phyloP scores from a whole-genome alignment of 2,113 vertebrate genomes.

The Clarias magur region DNA sequence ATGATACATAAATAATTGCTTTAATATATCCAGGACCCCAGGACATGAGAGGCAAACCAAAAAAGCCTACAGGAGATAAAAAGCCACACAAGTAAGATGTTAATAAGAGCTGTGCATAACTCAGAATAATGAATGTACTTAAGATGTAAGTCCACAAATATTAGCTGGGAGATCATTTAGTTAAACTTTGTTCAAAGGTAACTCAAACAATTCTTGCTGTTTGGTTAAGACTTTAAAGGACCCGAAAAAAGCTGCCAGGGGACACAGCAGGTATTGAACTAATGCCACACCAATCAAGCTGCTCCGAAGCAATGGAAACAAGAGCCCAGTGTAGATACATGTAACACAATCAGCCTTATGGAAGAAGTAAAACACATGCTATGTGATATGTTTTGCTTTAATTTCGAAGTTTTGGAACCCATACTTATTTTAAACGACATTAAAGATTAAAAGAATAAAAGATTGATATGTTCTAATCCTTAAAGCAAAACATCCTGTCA shows the following conservation, averaged over 20 bases:
- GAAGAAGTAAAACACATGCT: slow-evolving; percentile 26
- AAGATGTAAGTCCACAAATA: slow-evolving; percentile 26
- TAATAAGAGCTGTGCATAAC: slow-evolving; percentile 14
- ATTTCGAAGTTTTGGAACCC: slow-evolving; percentile 18
- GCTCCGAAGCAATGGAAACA: slow-evolving; percentile 9
- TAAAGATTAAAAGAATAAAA: too few species aligned
- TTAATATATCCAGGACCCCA: background rate
- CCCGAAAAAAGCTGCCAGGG: background rate
- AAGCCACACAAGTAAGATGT: slow-evolving; percentile 15
- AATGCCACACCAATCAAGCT: slow-evolving; percentile 14
- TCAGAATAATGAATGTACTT: slow-evolving; percentile 15
- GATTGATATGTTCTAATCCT: slow-evolving; percentile 36
- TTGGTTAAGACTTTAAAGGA: slow-evolving; percentile 15
- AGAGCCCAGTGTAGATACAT: slow-evolving; percentile 15
- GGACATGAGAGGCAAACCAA: background rate
- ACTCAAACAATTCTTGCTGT: slow-evolving; percentile 40
- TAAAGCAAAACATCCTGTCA: background rate
- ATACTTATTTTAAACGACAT: slow-evolving; percentile 15
- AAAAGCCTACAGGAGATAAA: slow-evolving; percentile 7
- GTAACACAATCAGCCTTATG: slow-evolving; percentile 24
- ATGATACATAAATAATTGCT: background rate
- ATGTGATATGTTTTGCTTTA: slow-evolving; percentile 43
- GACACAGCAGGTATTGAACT: slow-evolving; percentile 14
- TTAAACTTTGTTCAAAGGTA: slow-evolving; percentile 44
- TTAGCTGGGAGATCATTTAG: slow-evolving; percentile 38